Evolutionary conservation across 2,113 vertebrate species (phyloP).

Genomic region (Cyanoramphus novaezelandiae): DNA sequence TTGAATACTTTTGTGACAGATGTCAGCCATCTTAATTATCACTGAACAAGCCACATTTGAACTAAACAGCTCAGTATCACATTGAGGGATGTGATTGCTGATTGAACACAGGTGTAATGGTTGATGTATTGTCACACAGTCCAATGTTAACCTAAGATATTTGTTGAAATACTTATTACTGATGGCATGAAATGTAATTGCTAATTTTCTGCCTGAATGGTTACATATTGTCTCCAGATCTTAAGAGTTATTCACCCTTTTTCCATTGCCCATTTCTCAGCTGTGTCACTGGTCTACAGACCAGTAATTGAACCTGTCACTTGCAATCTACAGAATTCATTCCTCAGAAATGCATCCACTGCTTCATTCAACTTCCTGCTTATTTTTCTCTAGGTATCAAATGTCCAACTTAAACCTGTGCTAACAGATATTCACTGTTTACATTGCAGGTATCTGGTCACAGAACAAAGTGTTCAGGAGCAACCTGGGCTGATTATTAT

Average conservation of each 20-base stretch:
- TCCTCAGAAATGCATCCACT: slow-evolving; percentile 78
- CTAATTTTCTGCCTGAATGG: slow-evolving; percentile 93
- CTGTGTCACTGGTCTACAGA: slow-evolving; percentile 78
- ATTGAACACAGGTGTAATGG: slow-evolving; percentile 91
- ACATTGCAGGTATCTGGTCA: slow-evolving; percentile 11
- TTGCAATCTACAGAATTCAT: slow-evolving; percentile 83
- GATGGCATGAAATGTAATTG: slow-evolving; percentile 95
- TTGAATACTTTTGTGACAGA: slow-evolving; percentile 80
- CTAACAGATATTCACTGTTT: slow-evolving; percentile 61
- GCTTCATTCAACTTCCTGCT: slow-evolving; percentile 63
- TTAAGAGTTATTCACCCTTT: slow-evolving; percentile 86
- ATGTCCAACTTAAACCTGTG: slow-evolving; percentile 60
- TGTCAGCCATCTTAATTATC: slow-evolving; percentile 88
- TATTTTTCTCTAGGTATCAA: slow-evolving; percentile 71
- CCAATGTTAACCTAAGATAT: slow-evolving; percentile 92
- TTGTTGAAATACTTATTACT: slow-evolving; percentile 96
- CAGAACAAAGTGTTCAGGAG: background rate
- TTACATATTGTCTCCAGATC: slow-evolving; percentile 89
- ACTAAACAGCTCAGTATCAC: slow-evolving; percentile 75
- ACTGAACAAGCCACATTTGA: slow-evolving; percentile 77
- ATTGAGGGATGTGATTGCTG: slow-evolving; percentile 77
- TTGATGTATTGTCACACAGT: slow-evolving; percentile 89
- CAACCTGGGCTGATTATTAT: background rate
- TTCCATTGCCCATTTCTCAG: slow-evolving; percentile 79
- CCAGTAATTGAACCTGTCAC: slow-evolving; percentile 87